A percentile compares a stretch with the other conserved stretches of the same genome.
Conservation (phyloP, 2,797 vertebrate species). For the Micropoecilia bifurca region DNA sequence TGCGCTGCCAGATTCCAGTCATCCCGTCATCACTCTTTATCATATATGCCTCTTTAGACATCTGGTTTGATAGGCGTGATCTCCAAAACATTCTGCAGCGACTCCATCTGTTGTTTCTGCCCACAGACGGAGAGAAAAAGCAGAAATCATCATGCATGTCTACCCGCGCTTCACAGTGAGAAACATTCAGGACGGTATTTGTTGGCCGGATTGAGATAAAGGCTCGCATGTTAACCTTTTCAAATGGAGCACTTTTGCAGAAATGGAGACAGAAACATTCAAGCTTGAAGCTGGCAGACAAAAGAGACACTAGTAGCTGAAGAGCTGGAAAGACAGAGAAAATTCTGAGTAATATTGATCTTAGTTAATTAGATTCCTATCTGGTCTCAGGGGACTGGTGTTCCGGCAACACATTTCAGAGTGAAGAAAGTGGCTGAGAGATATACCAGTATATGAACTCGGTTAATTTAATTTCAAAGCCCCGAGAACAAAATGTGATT, state of each 20-base stretch:
- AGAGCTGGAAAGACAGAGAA: slow-evolving; percentile 74
- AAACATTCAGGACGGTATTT: slow-evolving; percentile 12
- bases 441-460: slow-evolving; percentile 81
- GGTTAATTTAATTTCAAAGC: slow-evolving; percentile 82
- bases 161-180: not conserved
- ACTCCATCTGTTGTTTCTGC: not conserved
- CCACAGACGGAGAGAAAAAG: not conserved
- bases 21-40: slow-evolving; percentile 43
- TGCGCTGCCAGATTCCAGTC: slow-evolving; percentile 44
- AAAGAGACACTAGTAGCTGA: slow-evolving; percentile 65
- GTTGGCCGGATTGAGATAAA: slow-evolving; percentile 28
- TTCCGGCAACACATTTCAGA: slow-evolving; percentile 81
- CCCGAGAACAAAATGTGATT: slow-evolving; percentile 81
- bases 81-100: slow-evolving; percentile 3
- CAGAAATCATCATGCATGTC: not conserved
- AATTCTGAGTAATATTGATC: slow-evolving; percentile 84
- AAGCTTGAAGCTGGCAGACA: slow-evolving; percentile 60
- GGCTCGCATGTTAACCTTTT: slow-evolving; percentile 51
- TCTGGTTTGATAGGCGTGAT: slow-evolving; percentile 22
- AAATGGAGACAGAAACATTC: slow-evolving; percentile 52
- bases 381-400: slow-evolving; percentile 71
- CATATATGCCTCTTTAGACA: slow-evolving; percentile 33
- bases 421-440: slow-evolving; percentile 77
- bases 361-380: slow-evolving; percentile 84
- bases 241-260: slow-evolving; percentile 48